These are phyloP conservation scores for Quadriops clusia DNA, from an alignment of 2,888 invertebrate species.

Conservation along the genomic window DNA sequence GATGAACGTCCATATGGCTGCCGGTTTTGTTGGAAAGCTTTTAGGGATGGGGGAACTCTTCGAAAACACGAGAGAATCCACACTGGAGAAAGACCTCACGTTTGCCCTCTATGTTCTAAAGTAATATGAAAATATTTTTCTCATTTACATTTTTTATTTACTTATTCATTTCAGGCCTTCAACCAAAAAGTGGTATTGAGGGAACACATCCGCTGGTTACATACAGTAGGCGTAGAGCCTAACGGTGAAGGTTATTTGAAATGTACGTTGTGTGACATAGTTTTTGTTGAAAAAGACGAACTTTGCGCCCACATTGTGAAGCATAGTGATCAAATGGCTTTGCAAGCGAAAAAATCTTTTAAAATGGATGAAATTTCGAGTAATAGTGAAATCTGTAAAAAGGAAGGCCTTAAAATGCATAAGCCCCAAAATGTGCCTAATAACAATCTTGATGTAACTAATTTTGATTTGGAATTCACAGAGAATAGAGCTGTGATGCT, in stretches of 20 bases:
- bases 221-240: slow-evolving; percentile 36
- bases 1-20: slow-evolving; percentile 43
- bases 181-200: slow-evolving; percentile 44
- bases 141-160: too few species aligned
- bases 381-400: slow-evolving; percentile 11
- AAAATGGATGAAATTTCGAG: slow-evolving; percentile 23
- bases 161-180: too few species aligned
- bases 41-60: slow-evolving; percentile 52
- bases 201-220: slow-evolving; percentile 42
- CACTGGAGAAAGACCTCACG: slow-evolving; percentile 48
- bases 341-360: slow-evolving; percentile 31
- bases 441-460: background rate
- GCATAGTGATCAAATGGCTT: slow-evolving; percentile 42
- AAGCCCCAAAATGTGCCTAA: background rate
- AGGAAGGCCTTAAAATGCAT: slow-evolving; percentile 4
- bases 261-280: slow-evolving; percentile 37
- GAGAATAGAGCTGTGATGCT: background rate
- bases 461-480: slow-evolving; percentile 1
- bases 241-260: slow-evolving; percentile 32
- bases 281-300: slow-evolving; percentile 38
- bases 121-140: too few species aligned
- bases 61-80: slow-evolving; percentile 76
- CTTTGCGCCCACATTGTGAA: slow-evolving; percentile 42
- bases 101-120: slow-evolving; percentile 40
- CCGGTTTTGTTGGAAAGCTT: slow-evolving; percentile 42